These are phyloP conservation scores for Sinopyrophorus schimmeli DNA, from an alignment of 2,888 invertebrate genomes.

Conservation along the genomic window DNA sequence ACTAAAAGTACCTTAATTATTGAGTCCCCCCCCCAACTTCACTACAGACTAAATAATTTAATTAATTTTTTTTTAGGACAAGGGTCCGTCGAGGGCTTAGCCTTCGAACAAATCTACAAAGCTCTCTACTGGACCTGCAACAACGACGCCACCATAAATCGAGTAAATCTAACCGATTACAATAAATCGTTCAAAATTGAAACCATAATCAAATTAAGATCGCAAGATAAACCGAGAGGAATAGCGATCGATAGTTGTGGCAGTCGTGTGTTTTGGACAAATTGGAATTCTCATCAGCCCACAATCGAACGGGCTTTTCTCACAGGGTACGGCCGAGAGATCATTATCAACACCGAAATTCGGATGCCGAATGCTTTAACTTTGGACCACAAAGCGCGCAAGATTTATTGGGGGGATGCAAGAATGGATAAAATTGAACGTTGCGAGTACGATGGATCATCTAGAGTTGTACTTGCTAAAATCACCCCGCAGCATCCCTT, in stretches of 20 bases:
- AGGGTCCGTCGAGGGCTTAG: conserved; percentile 86
- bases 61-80: conserved; percentile 65
- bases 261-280: conserved; percentile 82
- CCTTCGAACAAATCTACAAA: conserved; percentile 70
- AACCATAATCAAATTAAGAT: conserved; percentile 66
- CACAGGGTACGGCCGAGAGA: conserved; percentile 61
- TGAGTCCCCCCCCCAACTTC: too few relatives aligned
- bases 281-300: conserved; percentile 83
- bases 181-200: conserved; percentile 54
- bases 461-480: conserved; percentile 70
- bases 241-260: conserved; percentile 83
- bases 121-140: conserved; percentile 87
- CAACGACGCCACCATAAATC: conserved; percentile 73
- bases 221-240: conserved; percentile 80
- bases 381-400: conserved; percentile 73
- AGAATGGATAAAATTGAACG: conserved; percentile 83
- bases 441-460: conserved; percentile 77
- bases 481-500: conserved; percentile 84
- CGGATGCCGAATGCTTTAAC: conserved; percentile 85
- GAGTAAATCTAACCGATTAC: conserved; percentile 59
- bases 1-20: too few relatives aligned
- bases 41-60: too few relatives aligned
- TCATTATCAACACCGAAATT: conserved; percentile 76
- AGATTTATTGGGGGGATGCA: conserved; percentile 86
- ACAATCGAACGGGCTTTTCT: conserved; percentile 75